Conservation (phyloP, 2,113 vertebrate species). For the Anguilla rostrata region DNA sequence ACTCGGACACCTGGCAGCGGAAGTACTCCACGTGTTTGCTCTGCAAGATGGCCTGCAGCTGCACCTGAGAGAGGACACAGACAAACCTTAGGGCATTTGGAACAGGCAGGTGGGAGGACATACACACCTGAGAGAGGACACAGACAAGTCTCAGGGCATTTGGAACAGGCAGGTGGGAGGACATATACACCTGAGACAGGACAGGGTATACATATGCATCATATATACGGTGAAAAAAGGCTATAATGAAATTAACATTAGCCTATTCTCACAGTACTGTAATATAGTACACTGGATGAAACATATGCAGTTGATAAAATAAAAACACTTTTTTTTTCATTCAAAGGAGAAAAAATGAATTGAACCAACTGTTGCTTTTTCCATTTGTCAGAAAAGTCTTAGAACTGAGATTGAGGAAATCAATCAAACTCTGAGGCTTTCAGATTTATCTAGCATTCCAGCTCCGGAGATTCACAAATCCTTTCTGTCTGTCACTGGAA, state of each 20-base stretch:
- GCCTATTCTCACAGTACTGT: not conserved
- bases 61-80: conserved; percentile 62
- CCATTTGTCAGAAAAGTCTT: not conserved
- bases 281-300: not conserved
- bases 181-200: too few species aligned
- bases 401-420: not conserved
- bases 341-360: not conserved
- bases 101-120: not conserved
- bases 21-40: conserved; percentile 77
- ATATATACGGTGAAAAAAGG: not conserved
- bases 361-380: not conserved
- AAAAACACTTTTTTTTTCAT: not conserved
- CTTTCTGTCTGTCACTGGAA: not conserved
- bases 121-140: not conserved
- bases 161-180: not conserved
- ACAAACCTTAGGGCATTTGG: not conserved
- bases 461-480: not conserved
- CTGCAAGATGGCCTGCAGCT: conserved; percentile 75
- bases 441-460: not conserved
- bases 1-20: conserved; percentile 66
- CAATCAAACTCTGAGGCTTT: not conserved
- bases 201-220: not conserved
- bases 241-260: not conserved
- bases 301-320: not conserved
- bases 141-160: too few species aligned